Base-by-base conservation (phyloP, 2,888 invertebrate species). In the Kryphioiulus occultus region DNA sequence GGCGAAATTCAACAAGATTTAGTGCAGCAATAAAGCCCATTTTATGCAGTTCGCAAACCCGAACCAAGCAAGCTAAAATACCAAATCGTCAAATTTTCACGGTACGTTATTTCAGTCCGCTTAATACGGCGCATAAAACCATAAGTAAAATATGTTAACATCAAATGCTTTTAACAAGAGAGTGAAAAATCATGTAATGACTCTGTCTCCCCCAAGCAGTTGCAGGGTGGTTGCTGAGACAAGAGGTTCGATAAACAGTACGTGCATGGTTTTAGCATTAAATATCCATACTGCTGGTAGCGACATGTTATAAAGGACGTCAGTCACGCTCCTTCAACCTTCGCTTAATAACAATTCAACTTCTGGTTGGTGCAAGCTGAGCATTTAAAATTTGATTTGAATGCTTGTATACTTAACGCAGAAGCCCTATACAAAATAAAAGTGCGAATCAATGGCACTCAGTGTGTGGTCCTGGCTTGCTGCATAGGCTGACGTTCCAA, bases 151-250 rank as follows among this genome's bases (percentile, higher is more conserved):
- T n/a, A n/a, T 53, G 53, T 53, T 53, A 53, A n/a, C 53, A 53
- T n/a, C 3, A 53, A 53, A 53, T 53, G 53, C 53, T 53, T 53
- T 53, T 53, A 53, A 53, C 53, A 53, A 53, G 17, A 53, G n/a
- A 53, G 53, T 53, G 53, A 53, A 53, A 53, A 53, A 53, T 53
- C 53, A 53, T 53, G 53, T 53, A 53, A 53, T 53, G 53, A 53
- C n/a, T 17, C 17, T 19, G 53, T 53, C n/a, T 1, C 53, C 53
- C 53, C 19, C 53, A 53, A 53, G 53, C 53, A n/a, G 53, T 47
- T 17, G 15, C 47, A 17, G 47, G 53, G 4, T 53, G 17, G 53
- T n/a, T 5, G 17, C 17, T 47, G 12, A 47, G 47, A 5, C 17
- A 19, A n/a, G n/a, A 17, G 53, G 4, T 17, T 53, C 53, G 53